Evolutionary conservation across 2,113 vertebrate species (phyloP), one percentile per base, ranked within the genome.

Genomic region (Toxostoma redivivum): DNA sequence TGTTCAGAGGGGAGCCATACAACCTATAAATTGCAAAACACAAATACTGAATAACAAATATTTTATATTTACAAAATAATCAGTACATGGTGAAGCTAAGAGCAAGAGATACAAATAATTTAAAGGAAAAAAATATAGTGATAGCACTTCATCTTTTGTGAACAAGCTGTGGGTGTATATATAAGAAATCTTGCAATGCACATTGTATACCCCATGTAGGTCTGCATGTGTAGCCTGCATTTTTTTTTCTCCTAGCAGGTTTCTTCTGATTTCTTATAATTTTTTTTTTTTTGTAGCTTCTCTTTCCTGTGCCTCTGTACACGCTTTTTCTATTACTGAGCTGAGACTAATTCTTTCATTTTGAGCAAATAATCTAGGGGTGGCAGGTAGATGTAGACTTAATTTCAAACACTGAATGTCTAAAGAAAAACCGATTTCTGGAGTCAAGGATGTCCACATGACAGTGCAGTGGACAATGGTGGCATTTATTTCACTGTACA

Each of bases 1-100:
- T 96, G 94, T 99, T 99, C 92, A 99, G 97, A 2, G 99, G 99
- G 4, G 98, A 99, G 33, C 99, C 99, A 45, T 99, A 99, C 16
- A 99, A 96, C 94, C 99, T 99, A 81, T 2, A 54, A 77, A 69
- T 42, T 91, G 30, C 77, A 79, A 94, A 42, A 0, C 37, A 92
- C 17, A 81, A 79, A 38, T 50, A 88, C 33, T 83, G 60, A 82
- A 37, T 58, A 51, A 44, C 7, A 44, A 62, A 47, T 78, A 76
- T 40, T 86, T 90, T n/a, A 62, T 31, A 79, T 57, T 77, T 76
- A 88, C 30, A 71, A 93, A 88, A 58, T 24, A 71, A 87, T 27
- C 23, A 69, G 22, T 48, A 80, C 25, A 33, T 35, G 28, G 12
- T 62, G 86, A 85, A 94, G 51, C 38, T 62, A 79, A 70, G 15